Evolutionary conservation across 1,140 invertebrate species (phyloP).

Genomic region (Papilio dardanus): DNA sequence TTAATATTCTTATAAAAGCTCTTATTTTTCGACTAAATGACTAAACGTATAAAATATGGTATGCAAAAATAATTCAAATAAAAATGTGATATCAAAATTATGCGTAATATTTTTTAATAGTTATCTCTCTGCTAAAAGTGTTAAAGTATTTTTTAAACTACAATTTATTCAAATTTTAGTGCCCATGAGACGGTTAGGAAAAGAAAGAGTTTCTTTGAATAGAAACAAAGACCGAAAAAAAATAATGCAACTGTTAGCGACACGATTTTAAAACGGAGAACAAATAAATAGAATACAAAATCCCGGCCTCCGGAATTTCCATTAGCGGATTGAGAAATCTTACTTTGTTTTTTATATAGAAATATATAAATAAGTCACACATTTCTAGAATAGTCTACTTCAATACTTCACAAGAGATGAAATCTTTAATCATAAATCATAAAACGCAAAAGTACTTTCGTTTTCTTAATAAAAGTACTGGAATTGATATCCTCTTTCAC

Average conservation of each 20-base stretch:
- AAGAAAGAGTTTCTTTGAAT: background rate
- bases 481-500: too few relatives aligned
- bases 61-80: background rate
- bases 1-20: constrained; percentile 11
- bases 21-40: background rate
- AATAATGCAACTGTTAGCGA: constrained; percentile 23
- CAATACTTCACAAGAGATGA: background rate
- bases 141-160: too few relatives aligned
- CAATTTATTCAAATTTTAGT: too few relatives aligned
- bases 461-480: too few relatives aligned
- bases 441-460: too few relatives aligned
- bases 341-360: background rate
- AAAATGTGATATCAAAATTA: background rate
- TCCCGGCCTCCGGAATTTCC: constrained; percentile 27
- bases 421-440: background rate
- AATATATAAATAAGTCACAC: background rate
- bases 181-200: background rate
- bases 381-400: background rate
- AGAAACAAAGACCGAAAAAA: background rate
- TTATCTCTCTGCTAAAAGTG: too few relatives aligned
- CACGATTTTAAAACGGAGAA: constrained; percentile 30
- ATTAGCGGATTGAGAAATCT: constrained; percentile 38
- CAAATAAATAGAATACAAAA: constrained; percentile 31
- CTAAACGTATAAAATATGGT: background rate
- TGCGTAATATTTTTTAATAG: too few relatives aligned